These are phyloP conservation scores for Pterobdella sp. DNA, from an alignment of 2,888 invertebrate genomes.

Conservation along the genomic window DNA sequence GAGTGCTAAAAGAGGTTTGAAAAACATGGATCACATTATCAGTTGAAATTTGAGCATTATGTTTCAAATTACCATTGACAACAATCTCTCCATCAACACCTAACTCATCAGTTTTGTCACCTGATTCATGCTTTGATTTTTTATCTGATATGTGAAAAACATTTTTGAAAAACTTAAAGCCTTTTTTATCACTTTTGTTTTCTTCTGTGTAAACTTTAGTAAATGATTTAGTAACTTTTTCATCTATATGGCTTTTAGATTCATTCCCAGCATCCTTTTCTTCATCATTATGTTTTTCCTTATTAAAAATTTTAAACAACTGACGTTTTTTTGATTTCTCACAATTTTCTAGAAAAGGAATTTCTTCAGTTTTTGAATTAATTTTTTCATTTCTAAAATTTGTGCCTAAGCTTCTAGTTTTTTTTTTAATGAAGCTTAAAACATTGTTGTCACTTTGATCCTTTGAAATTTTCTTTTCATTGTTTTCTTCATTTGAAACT, in stretches of 20 bases:
- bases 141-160: background rate
- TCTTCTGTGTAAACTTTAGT: background rate
- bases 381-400: background rate
- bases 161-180: constrained; percentile 6
- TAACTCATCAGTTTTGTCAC: background rate
- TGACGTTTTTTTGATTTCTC: background rate
- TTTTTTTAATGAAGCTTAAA: constrained; percentile 1
- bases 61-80: no score
- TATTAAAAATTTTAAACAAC: background rate
- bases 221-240: background rate
- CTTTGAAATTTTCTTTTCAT: background rate
- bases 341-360: background rate
- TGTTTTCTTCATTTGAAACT: background rate
- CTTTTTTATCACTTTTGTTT: background rate
- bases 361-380: background rate
- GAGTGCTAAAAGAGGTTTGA: background rate
- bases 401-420: constrained; percentile 4
- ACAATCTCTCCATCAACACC: background rate
- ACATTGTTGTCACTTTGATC: background rate
- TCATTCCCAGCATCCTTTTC: background rate
- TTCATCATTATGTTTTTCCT: background rate
- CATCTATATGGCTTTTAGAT: background rate
- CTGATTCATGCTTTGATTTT: background rate
- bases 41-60: background rate
- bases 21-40: background rate